Conservation (phyloP, 2,113 vertebrate species). For the Amblyornis subalaris region DNA sequence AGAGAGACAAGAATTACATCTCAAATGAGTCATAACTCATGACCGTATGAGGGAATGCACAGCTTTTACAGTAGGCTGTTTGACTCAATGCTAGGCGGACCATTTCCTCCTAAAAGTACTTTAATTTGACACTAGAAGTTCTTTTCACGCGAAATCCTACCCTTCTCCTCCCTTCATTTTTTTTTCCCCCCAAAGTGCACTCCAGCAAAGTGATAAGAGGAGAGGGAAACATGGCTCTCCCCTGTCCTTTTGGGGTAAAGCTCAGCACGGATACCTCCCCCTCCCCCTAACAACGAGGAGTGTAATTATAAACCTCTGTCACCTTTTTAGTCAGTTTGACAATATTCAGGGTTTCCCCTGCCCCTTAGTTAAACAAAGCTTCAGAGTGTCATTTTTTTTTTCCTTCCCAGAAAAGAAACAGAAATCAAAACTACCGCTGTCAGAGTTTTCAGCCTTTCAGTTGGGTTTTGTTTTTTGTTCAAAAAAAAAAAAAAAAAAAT, state of each 20-base stretch:
- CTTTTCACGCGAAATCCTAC: conserved; percentile 9
- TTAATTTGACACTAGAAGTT: conserved; percentile 64
- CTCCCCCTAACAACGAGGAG: conserved; percentile 54
- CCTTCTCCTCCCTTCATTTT: not conserved
- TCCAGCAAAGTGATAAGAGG: conserved; percentile 66
- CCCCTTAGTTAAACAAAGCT: conserved; percentile 60
- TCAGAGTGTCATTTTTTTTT: not conserved
- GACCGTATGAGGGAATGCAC: conserved; percentile 76
- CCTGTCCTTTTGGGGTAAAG: conserved; percentile 52
- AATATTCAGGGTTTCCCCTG: conserved; percentile 70
- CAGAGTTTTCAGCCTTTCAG: conserved; percentile 58
- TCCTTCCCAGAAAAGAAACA: conserved; percentile 69
- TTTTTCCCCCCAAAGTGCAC: not conserved
- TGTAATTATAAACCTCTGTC: conserved; percentile 73
- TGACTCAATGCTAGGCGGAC: conserved; percentile 72
- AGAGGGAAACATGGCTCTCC: conserved; percentile 44
- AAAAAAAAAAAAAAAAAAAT: not conserved
- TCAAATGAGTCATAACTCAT: conserved; percentile 82
- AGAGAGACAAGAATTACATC: conserved; percentile 78
- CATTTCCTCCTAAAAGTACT: conserved; percentile 72
- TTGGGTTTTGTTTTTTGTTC: not conserved
- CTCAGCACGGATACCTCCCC: conserved; percentile 47
- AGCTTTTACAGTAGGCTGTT: conserved; percentile 67
- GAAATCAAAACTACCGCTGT: conserved; percentile 70
- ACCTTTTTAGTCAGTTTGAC: conserved; percentile 66